Evolutionary conservation across 1,140 invertebrate species (phyloP), one percentile per base, ranked within the genome.

Genomic region (Drosophila sucinea): DNA sequence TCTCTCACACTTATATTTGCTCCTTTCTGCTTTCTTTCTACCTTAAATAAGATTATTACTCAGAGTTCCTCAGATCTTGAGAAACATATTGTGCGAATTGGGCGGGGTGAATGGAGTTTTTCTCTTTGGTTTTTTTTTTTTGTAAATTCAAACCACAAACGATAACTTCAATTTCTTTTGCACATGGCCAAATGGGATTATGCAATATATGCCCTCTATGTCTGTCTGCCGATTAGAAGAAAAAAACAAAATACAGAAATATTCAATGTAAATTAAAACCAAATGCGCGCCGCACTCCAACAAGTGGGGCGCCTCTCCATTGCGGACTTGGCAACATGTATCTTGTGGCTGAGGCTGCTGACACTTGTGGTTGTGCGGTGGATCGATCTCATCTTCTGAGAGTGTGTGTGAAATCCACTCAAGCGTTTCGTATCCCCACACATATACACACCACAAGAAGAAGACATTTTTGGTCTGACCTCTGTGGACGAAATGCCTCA

Each of bases 201-300:
- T 83, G 83, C 83, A 86, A 86, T 87, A 41, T 41, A 33, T 67
- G 63, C 32, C 69, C 69, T 60, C 70, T 68, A 81, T 47, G 17
- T 68, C 81, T 86, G 79, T 73, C 69, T 70, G 79, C 58, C 79
- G 83, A 86, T 86, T 87, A 87, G 79, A 70, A 55, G 82, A 47
- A 17, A 1, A 38, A 38, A 38, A 38, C 8, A 38, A 38, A 35
- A 44, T 23, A 47, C 7, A 23, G 23, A 23, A 7, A 38, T 38
- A 87, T 79, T 79, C 72, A 86, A 87, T 68, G 83, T 87, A 86
- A 86, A 86, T 86, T 86, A 79, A 86, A 86, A 86, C 83, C 83
- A 72, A 86, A 86, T 86, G 83, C 77, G 17, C 68, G 61, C 27
- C 38, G 30, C 54, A 73, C 70, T 47, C 60, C 62, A 79, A 78